Base-by-base conservation (phyloP, 1,140 invertebrate species). In the Drosophila pseudoananassae region DNA sequence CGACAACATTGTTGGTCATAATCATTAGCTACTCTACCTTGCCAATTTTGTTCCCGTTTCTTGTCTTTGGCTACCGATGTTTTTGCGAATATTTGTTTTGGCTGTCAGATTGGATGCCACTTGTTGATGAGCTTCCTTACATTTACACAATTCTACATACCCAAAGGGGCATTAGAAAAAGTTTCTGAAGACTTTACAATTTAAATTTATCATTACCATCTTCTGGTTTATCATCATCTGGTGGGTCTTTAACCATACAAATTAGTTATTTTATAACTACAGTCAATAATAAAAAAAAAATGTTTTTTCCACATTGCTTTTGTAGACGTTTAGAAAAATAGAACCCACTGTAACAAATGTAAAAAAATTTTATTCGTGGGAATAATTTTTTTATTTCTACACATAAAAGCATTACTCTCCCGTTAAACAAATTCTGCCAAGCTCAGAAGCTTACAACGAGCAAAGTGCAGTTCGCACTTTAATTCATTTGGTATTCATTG, bases 401-500 rank as follows among this genome's bases (percentile, higher is more conserved):
- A 68, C 65, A 71, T 71, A 61, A 72, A 66, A 72, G 76, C 71
- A 72, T 65, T 66, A 33, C 43, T 49, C 9, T 36, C 55, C 52
- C 51, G 64, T 82, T 85, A 87, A 85, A 78, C 87, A 73, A 23
- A 64, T 66, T 57, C 75, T 75, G 74, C 56, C 76, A 85, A 81
- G 38, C 65, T 74, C 43, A 68, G 57, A 52, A 77, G 36, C 68
- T 50, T 70, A 52, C 61, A 54, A 49, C 45, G 52, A 61, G 53
- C 58, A 54, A 57, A 63, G 72, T 66, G 76, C 77, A 74, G 64
- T 87, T 87, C 64, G 81, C 81, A 85, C 81, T 85, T 85, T 88
- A 85, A 85, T 85, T 85, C 88, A 85, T 85, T 88, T 82, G 83
- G 88, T 83, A 85, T 88, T 85, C 78, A 85, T 88, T 85, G 87